Percentiles rank a stretch among this genome's conserved stretches.
Evolutionary conservation across 2,113 vertebrate species (phyloP).

Genomic region (Myrmophylax atrothorax): DNA sequence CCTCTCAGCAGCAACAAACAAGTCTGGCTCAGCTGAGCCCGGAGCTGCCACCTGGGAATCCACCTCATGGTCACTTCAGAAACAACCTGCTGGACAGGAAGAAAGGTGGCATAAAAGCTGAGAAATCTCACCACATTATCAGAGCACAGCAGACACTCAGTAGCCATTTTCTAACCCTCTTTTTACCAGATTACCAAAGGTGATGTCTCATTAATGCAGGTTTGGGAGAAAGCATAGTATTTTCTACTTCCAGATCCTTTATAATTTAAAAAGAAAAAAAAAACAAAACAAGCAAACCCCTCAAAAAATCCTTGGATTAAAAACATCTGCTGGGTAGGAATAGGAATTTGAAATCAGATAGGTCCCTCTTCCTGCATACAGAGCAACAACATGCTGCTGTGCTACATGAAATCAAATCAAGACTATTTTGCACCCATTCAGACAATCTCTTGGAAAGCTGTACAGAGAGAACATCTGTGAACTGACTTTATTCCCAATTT

Average conservation of each 20-base stretch:
- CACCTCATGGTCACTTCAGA: background rate
- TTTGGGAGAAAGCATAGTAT: background rate
- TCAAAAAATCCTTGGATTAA: background rate
- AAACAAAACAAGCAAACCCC: background rate
- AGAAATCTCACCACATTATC: background rate
- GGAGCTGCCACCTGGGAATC: background rate
- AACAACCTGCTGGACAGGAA: background rate
- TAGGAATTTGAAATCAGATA: background rate
- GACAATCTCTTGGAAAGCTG: background rate
- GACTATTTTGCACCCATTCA: constrained; percentile 34
- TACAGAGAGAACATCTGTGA: constrained; percentile 36
- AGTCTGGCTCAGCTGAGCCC: background rate
- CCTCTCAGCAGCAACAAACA: too few species aligned
- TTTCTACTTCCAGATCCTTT: background rate
- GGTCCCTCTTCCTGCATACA: background rate
- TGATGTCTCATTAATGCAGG: background rate
- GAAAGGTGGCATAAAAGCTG: background rate
- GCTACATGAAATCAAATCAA: background rate
- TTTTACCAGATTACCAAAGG: background rate
- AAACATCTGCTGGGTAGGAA: background rate
- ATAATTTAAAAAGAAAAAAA: background rate
- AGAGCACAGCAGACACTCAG: accelerated
- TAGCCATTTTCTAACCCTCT: background rate
- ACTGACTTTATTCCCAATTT: background rate
- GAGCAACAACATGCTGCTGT: background rate